Base-by-base conservation (phyloP, 2,797 vertebrate genomes). In the Bovichtus variegatus region DNA sequence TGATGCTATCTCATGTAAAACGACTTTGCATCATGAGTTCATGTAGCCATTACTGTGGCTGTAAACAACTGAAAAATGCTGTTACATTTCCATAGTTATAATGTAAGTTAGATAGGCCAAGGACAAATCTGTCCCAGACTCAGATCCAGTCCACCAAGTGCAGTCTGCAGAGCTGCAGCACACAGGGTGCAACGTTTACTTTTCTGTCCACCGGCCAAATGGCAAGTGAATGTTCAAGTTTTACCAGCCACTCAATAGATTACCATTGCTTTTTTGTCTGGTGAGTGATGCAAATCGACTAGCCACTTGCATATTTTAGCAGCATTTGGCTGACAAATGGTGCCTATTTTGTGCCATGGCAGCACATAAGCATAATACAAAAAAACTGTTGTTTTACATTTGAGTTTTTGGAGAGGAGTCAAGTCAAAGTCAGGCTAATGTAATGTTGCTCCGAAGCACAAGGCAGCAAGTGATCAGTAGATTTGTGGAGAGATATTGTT, bases 51-150 rank as follows among this genome's bases (percentile, higher is more conserved):
- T 21, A 25, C 47, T n/a, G 36, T 6, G 6, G 3, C 10, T 47
- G 4, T 29, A 34, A 53, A 13, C 5, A 49, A n/a, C n/a, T n/a
- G 16, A 34, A 29, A 44, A 38, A 16, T 3, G 9, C 18, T 60
- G 25, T 54, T 68, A 55, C 15, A 19, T 50, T 78, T 59, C 19
- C 40, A 47, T 18, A 66, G 54, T 34, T 49, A 68, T 36, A 71
- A 38, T 61, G 19, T 74, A 36, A 59, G 60, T 57, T 61, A 81
- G 71, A 82, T 78, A 71, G 71, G 80, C 58, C 83, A 83, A 89
- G 83, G 83, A 80, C 74, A 83, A 63, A 44, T 61, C 71, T 46
- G 44, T 72, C 51, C 74, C 71, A 78, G 80, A 75, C 43, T 31
- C 23, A 75, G 21, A 75, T 82, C 31, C 13, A 27, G 46, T 78